Percentiles rank a stretch among this genome's conserved stretches.
Conservation (phyloP, 2,113 vertebrate species). For the Anolis sagrei region DNA sequence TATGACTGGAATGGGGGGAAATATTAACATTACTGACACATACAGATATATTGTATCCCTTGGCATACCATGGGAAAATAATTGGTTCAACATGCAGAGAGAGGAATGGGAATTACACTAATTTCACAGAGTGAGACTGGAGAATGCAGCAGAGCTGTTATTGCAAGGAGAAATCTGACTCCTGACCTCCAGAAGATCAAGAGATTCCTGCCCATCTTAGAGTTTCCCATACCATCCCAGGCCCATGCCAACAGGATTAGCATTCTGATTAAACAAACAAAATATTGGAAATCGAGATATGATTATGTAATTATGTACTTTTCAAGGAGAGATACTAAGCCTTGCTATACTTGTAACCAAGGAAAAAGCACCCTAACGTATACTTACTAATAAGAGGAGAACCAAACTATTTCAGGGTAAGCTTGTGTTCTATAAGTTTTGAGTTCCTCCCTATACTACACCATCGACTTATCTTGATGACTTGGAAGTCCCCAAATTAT, state of each 20-base stretch:
- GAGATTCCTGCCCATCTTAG: not conserved
- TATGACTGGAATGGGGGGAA: no score
- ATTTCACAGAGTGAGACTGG: no score
- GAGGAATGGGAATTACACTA: no score
- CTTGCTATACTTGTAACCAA: not conserved
- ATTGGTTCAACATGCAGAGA: no score
- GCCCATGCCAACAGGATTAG: not conserved
- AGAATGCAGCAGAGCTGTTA: no score
- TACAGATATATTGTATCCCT: no score
- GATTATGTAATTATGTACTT: not conserved
- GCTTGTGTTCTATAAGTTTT: not conserved
- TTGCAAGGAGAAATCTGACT: no score
- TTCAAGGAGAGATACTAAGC: not conserved
- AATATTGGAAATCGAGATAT: not conserved
- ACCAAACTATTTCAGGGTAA: not conserved
- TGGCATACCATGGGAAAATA: no score
- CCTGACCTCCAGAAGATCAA: no score
- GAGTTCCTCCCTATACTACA: not conserved
- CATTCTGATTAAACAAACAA: not conserved
- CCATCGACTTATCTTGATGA: conserved; percentile 10
- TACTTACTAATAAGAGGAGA: conserved; percentile 5
- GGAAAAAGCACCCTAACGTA: not conserved
- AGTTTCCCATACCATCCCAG: not conserved
- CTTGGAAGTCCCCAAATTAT: not conserved
- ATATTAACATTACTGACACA: no score